Conservation (phyloP, 2,888 invertebrate species). For the Platycheirus rosarum region DNA sequence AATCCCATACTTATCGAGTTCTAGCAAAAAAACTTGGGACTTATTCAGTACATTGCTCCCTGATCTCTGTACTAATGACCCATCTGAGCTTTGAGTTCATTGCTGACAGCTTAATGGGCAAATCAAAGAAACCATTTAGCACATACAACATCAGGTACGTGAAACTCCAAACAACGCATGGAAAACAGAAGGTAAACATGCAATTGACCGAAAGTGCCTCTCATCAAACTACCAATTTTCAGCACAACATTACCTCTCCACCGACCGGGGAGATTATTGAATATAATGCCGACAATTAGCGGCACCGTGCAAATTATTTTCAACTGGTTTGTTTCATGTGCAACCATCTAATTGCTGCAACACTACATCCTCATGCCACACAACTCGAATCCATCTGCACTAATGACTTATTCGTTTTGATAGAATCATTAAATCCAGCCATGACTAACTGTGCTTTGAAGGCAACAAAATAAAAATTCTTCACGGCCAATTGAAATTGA, state of each 20-base stretch:
- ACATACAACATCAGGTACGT: conserved; percentile 1
- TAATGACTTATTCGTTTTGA: conserved; percentile 49
- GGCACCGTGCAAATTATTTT: conserved; percentile 44
- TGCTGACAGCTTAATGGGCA: background rate
- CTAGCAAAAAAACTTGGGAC: too few species aligned
- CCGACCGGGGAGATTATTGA: conserved; percentile 50
- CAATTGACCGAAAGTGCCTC: conserved; percentile 47
- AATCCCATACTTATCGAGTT: too few species aligned
- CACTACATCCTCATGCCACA: conserved; percentile 15
- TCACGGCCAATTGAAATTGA: conserved; percentile 15
- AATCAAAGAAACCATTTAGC: conserved; percentile 32
- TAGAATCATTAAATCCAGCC: conserved; percentile 51
- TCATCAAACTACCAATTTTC: conserved; percentile 52
- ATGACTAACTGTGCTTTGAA: conserved; percentile 25
- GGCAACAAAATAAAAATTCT: conserved; percentile 1
- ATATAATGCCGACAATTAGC: conserved; percentile 56
- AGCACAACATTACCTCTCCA: conserved; percentile 30
- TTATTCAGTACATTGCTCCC: background rate
- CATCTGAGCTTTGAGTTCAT: background rate
- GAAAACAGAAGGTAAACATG: background rate
- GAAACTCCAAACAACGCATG: background rate
- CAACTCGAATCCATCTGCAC: conserved; percentile 25
- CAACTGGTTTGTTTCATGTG: conserved; percentile 38
- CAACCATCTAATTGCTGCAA: conserved; percentile 40
- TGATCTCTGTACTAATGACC: background rate